Percentiles rank a stretch among this genome's conserved stretches.
phyloP scores from a whole-genome alignment of 2,113 vertebrate species.

The Toxostoma redivivum region DNA sequence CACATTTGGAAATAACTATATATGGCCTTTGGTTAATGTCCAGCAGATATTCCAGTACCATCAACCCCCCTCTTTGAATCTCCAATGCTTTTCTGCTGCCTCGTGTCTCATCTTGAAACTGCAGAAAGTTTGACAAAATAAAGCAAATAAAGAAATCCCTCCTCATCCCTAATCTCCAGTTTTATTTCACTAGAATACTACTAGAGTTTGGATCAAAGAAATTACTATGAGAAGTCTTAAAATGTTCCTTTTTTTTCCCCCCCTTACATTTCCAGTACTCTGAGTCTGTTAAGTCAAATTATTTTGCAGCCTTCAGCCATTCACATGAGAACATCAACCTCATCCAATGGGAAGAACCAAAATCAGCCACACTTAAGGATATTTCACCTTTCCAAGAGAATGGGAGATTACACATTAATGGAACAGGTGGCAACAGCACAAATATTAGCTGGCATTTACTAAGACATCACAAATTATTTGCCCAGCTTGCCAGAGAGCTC shows the following conservation, averaged over 20 bases:
- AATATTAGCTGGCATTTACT: neutral
- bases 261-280: neutral
- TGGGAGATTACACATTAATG: neutral
- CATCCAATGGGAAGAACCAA: neutral
- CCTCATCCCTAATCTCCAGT: neutral
- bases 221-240: neutral
- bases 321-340: neutral
- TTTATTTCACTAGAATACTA: neutral
- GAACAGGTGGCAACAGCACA: neutral
- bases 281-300: neutral
- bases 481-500: neutral
- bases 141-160: neutral
- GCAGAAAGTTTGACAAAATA: neutral
- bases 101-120: neutral
- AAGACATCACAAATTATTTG: neutral
- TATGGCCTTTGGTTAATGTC: neutral
- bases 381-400: neutral
- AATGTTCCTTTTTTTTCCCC: neutral
- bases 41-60: neutral
- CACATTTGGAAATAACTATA: neutral
- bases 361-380: neutral
- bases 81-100: neutral
- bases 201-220: neutral
- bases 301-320: neutral
- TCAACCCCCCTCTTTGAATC: neutral